These are phyloP conservation scores for Pegoplata infirma DNA, from an alignment of 2,888 invertebrate species.

Conservation along the genomic window DNA sequence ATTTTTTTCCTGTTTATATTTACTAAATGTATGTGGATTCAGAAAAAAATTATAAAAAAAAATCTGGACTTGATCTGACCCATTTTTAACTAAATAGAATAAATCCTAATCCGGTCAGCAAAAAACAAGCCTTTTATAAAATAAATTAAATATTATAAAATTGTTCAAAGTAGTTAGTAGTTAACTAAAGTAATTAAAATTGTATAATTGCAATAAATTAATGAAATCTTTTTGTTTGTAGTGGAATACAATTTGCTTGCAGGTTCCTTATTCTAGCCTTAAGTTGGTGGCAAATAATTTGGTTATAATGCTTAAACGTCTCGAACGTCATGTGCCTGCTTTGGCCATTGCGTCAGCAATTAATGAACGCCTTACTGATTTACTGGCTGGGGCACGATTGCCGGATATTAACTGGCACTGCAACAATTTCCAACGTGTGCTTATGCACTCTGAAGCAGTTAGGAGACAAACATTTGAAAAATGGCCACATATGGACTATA, in stretches of 20 bases:
- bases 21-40: too few species aligned
- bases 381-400: constrained; percentile 80
- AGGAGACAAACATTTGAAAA: constrained; percentile 93
- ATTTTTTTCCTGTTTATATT: too few species aligned
- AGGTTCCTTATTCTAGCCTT: constrained; percentile 87
- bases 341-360: constrained; percentile 93
- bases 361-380: constrained; percentile 89
- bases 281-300: constrained; percentile 89
- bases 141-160: too few species aligned
- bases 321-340: constrained; percentile 90
- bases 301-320: constrained; percentile 89
- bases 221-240: constrained; percentile 77
- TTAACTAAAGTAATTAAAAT: too few species aligned
- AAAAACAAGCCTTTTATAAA: too few species aligned
- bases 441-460: constrained; percentile 95
- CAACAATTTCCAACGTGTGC: constrained; percentile 78
- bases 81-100: too few species aligned
- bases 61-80: too few species aligned
- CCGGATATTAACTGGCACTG: constrained; percentile 76
- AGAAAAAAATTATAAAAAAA: too few species aligned
- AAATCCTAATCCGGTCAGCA: too few species aligned
- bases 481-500: constrained; percentile 98
- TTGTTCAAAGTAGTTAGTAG: too few species aligned
- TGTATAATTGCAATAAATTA: background rate
- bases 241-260: constrained; percentile 95